phyloP scores from a whole-genome alignment of 2,797 vertebrate species.

The Apogon talboti region DNA sequence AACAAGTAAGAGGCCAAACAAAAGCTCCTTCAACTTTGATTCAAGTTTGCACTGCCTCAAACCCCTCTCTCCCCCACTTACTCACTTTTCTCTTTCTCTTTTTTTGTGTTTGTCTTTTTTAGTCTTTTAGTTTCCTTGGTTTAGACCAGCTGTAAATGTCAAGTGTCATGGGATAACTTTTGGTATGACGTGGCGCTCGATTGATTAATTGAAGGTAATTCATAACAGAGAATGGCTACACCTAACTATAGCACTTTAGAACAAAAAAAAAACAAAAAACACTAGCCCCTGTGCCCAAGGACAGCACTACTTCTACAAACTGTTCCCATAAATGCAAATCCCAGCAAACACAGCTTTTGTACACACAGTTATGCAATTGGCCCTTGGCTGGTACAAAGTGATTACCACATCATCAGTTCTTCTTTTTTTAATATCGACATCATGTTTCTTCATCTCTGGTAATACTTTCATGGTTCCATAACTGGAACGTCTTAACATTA shows the following conservation, averaged over 20 bases:
- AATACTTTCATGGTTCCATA: slow-evolving; percentile 4
- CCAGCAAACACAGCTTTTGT: slow-evolving; percentile 14
- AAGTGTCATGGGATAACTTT: too few relatives aligned
- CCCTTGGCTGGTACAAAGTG: background rate
- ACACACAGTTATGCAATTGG: slow-evolving; percentile 40
- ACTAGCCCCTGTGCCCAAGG: background rate
- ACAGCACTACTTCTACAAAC: slow-evolving; percentile 24
- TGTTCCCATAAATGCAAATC: slow-evolving; percentile 51
- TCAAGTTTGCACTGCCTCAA: slow-evolving; percentile 19
- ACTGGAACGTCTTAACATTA: slow-evolving; percentile 20
- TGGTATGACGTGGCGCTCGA: too few relatives aligned
- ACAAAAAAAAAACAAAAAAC: slow-evolving; percentile 33
- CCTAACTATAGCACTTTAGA: slow-evolving; percentile 24
- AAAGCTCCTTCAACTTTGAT: slow-evolving; percentile 38
- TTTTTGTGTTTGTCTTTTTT: too few relatives aligned
- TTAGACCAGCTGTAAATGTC: too few relatives aligned
- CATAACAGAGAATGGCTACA: slow-evolving; percentile 1
- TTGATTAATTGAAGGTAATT: background rate
- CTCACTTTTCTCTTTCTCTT: too few relatives aligned
- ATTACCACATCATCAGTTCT: slow-evolving; percentile 4
- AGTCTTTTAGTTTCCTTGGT: too few relatives aligned
- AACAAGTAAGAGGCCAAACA: slow-evolving; percentile 26
- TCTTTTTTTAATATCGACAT: background rate
- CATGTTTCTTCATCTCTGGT: slow-evolving; percentile 6
- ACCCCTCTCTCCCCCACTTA: background rate